Conservation (phyloP, 2,113 vertebrate genomes). For the Phylloscopus trochiloides region DNA sequence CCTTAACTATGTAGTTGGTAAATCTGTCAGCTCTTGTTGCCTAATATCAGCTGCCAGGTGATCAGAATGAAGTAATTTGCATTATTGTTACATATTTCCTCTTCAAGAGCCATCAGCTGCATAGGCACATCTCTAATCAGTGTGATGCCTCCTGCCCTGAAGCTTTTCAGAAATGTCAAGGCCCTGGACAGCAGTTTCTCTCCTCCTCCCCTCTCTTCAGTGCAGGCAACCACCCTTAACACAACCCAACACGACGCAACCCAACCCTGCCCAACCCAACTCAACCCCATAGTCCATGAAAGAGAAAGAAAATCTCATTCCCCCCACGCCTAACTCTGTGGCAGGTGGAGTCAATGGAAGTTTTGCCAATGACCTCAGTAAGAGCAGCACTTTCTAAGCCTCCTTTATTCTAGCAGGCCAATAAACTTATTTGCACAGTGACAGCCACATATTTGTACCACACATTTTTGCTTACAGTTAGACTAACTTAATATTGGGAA, state of each 20-base stretch:
- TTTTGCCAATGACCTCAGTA: not conserved
- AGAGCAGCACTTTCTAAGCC: not conserved
- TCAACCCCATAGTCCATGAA: not conserved
- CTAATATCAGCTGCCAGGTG: not conserved
- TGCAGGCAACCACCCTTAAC: not conserved
- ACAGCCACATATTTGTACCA: not conserved
- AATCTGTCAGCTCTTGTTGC: not conserved
- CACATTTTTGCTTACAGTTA: not conserved
- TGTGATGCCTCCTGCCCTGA: not conserved
- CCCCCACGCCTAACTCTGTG: rapidly evolving
- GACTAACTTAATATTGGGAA: not conserved
- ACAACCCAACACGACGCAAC: not conserved
- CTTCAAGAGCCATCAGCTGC: not conserved
- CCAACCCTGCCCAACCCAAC: not conserved
- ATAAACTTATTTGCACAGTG: not conserved
- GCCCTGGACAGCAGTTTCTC: not conserved
- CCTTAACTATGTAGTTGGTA: not conserved
- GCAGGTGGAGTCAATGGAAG: not conserved
- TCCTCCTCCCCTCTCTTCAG: not conserved
- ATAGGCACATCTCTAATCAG: not conserved
- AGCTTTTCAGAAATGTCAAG: not conserved
- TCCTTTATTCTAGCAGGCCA: not conserved
- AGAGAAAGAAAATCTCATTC: not conserved
- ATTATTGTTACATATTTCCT: not conserved
- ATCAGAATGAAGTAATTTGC: not conserved